Conservation (phyloP, 2,888 invertebrate species). For the Thalpophila matura region DNA sequence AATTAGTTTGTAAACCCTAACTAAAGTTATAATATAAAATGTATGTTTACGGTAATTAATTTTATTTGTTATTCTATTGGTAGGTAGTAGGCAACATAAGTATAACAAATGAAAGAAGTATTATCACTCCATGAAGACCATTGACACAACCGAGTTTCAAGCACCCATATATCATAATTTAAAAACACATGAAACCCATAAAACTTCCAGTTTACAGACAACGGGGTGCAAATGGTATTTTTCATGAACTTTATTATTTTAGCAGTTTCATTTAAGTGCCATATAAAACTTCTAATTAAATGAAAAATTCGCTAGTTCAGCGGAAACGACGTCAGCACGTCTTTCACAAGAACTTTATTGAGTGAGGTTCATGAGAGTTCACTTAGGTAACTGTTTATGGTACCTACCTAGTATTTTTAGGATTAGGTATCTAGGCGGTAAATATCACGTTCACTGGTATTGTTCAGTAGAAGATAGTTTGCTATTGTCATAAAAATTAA, state of each 20-base stretch:
- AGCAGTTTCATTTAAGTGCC: constrained; percentile 26
- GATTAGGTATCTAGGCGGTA: not conserved
- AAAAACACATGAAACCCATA: not conserved
- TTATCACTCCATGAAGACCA: not conserved
- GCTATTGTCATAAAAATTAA: too few species aligned
- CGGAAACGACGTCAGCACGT: constrained; percentile 15
- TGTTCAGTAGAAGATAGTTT: not conserved
- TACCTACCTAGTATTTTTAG: not conserved
- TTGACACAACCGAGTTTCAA: not conserved
- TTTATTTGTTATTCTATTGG: too few species aligned
- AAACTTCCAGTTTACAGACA: constrained; percentile 24
- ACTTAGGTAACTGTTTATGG: constrained; percentile 5
- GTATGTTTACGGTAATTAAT: too few species aligned
- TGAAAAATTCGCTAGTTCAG: constrained; percentile 28
- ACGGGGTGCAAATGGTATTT: constrained; percentile 38
- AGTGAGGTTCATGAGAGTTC: constrained; percentile 25
- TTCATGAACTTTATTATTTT: constrained; percentile 48
- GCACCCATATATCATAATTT: not conserved
- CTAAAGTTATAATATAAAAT: too few species aligned
- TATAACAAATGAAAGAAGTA: too few species aligned
- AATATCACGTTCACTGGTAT: not conserved
- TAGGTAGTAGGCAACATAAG: too few species aligned
- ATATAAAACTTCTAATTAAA: constrained; percentile 54
- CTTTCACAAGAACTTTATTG: constrained; percentile 6
- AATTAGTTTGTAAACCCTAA: too few species aligned